Conservation (phyloP, 2,888 invertebrate genomes). For the Tinea semifulvella region DNA sequence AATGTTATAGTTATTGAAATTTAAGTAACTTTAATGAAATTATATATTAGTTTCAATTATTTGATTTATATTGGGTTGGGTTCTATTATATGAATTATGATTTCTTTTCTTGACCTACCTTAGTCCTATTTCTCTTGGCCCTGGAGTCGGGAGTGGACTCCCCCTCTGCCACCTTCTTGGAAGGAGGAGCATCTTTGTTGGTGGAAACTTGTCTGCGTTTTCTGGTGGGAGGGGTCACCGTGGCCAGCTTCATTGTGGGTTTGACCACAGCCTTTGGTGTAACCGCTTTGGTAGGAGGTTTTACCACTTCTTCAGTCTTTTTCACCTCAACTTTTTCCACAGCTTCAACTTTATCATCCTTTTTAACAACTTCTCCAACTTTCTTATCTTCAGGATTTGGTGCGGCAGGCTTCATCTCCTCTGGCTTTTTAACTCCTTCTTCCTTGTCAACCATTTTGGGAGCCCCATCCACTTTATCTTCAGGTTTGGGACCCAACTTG, state of each 20-base stretch:
- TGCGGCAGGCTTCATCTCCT: constrained; percentile 27
- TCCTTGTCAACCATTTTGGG: constrained; percentile 26
- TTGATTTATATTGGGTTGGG: too few relatives aligned
- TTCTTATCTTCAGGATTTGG: constrained; percentile 24
- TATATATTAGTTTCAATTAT: too few relatives aligned
- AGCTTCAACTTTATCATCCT: background rate
- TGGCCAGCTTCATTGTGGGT: constrained; percentile 62
- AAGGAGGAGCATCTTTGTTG: constrained; percentile 41
- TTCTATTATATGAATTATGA: too few relatives aligned
- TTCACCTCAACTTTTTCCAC: constrained; percentile 10
- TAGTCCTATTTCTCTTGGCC: constrained; percentile 53
- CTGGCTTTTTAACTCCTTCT: constrained; percentile 24
- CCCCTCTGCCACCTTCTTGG: constrained; percentile 43
- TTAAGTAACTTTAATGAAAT: too few relatives aligned
- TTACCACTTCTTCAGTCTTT: constrained; percentile 25
- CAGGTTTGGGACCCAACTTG: constrained; percentile 23
- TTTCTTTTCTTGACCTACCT: too few relatives aligned
- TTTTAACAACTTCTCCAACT: constrained; percentile 16
- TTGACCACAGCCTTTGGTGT: constrained; percentile 47
- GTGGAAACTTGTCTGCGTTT: constrained; percentile 63
- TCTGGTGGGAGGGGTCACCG: constrained; percentile 63
- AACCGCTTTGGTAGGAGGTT: constrained; percentile 31
- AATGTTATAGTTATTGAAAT: too few relatives aligned
- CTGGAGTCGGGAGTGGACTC: constrained; percentile 49
- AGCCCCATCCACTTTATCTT: constrained; percentile 24